Evolutionary conservation across 2,888 invertebrate species (phyloP).

Genomic region (Balanococcus diminutus): DNA sequence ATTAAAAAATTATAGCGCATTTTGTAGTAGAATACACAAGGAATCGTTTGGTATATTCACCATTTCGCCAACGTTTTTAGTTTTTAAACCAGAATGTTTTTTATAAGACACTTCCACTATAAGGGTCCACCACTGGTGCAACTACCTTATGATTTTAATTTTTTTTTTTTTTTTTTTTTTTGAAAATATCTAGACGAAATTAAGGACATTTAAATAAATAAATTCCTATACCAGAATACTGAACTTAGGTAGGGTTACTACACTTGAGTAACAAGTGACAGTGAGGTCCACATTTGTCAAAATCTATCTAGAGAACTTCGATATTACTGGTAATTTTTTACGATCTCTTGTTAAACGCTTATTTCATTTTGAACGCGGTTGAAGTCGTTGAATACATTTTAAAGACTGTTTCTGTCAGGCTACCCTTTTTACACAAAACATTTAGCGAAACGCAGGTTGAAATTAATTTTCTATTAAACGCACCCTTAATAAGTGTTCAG

Average conservation of each 20-base stretch:
- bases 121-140: no score
- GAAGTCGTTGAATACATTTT: constrained; percentile 1
- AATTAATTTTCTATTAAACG: constrained; percentile 3
- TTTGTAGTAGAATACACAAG: no score
- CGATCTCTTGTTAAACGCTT: background rate
- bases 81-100: no score
- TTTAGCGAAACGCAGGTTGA: background rate
- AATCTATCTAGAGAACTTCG: background rate
- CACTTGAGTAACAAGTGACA: background rate
- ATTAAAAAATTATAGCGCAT: no score
- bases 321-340: background rate
- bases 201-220: no score
- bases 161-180: no score
- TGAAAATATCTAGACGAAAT: no score
- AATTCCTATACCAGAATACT: no score
- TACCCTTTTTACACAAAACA: background rate
- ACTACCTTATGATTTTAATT: no score
- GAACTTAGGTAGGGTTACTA: background rate
- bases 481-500: background rate
- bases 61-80: no score
- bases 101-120: no score
- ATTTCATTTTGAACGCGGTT: background rate
- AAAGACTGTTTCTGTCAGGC: background rate
- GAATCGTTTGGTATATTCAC: no score
- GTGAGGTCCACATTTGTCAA: background rate